Evolutionary conservation across 2,888 invertebrate species (phyloP), one percentile per base, ranked within the genome.

Genomic region (Orthosia gracilis): DNA sequence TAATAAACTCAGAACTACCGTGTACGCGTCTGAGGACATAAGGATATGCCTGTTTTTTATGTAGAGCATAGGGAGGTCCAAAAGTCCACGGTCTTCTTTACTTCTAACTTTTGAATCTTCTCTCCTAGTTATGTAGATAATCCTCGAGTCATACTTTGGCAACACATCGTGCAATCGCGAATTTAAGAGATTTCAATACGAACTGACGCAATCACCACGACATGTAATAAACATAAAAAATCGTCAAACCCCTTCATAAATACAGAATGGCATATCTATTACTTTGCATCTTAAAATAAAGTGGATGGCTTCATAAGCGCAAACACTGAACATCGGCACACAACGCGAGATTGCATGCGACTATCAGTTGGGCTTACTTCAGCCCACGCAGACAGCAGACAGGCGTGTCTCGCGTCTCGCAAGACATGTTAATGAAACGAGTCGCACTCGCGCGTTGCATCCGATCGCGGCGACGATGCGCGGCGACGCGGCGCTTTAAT

Each of bases 381-480:
- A 31, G 23, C 26, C 18, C n/a, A 7, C 18, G 73, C 58, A 54
- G 69, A 55, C 69, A 78, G 45, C 58, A 54, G 69, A 55, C 69
- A 78, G 45, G 67, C 80, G 73, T 64, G 52, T 64, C 67, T 54
- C 15, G 47, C 63, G 9, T 9, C 40, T 40, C 9, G 40, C 26
- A 21, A 65, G 70, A 82, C 70, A 70, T 73, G 52, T 71, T 73
- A 78, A 83, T 85, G 71, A 75, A 73, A 75, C 61, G 26, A 49
- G 52, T 65, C 64, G 55, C 52, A 40, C 45, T 80, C 75, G 50
- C 57, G 21, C 12, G 50, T 70, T 54, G 80, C 57, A 52, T 52
- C 40, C 57, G 55, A 54, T 54, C 55, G 58, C 74, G 52, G 23
- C 12, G 47, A 31, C 26, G n/a, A n/a, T n/a, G 52, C 63, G 70